A percentile compares a stretch with the other conserved stretches of the same genome.
Evolutionary conservation across 2,113 vertebrate genomes (phyloP).

Genomic region (Gymnogyps californianus): DNA sequence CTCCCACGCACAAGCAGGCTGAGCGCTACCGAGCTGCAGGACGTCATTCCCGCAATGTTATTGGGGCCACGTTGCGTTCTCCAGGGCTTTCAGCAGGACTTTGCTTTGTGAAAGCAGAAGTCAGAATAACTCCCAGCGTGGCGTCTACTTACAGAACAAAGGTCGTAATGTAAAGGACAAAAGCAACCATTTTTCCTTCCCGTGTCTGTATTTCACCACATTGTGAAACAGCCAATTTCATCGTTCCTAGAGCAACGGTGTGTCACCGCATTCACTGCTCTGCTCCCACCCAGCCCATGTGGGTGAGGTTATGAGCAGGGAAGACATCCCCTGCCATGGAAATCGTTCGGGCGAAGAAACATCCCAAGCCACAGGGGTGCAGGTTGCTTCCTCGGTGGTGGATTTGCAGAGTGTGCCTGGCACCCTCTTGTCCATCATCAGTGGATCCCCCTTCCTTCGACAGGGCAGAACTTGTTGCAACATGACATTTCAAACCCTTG

Average conservation of each 20-base stretch:
- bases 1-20: neutral
- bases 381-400: accelerated
- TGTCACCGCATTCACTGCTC: neutral
- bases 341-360: neutral
- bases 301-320: neutral
- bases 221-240: neutral
- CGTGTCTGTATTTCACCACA: neutral
- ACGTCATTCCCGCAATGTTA: neutral
- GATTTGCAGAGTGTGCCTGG: neutral
- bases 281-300: neutral
- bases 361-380: neutral
- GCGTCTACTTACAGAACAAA: neutral
- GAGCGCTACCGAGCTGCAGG: neutral
- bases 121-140: neutral
- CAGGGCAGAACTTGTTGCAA: neutral
- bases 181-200: neutral
- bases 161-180: neutral
- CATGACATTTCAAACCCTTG: neutral
- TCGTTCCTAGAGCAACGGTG: neutral
- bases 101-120: constrained; percentile 24
- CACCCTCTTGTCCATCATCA: neutral
- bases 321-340: neutral
- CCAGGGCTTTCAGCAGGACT: neutral
- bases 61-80: neutral
- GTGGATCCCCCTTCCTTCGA: neutral